Percentiles rank a stretch among this genome's conserved stretches.
Conservation (phyloP, 2,113 vertebrate species). For the Xiphophorus hellerii region DNA sequence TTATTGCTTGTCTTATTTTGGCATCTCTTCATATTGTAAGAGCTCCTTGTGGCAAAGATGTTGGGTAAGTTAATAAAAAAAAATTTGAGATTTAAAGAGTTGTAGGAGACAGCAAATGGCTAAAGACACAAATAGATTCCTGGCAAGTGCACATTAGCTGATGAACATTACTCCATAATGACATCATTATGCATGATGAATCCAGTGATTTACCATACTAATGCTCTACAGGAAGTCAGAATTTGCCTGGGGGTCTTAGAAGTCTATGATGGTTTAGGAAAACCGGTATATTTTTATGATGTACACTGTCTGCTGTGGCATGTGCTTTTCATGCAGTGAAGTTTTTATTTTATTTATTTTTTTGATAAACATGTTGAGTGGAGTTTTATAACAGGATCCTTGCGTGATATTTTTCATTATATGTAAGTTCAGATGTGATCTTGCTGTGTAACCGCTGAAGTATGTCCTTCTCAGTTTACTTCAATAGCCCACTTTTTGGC, state of each 20-base stretch:
- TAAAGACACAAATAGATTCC: slow-evolving; percentile 64
- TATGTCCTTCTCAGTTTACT: slow-evolving; percentile 37
- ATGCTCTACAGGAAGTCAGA: slow-evolving; percentile 55
- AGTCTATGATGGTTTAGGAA: slow-evolving; percentile 30
- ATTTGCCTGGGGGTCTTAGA: slow-evolving; percentile 35
- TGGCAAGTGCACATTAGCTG: slow-evolving; percentile 63
- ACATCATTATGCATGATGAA: slow-evolving; percentile 74
- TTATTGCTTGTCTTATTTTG: slow-evolving; percentile 67
- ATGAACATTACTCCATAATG: slow-evolving; percentile 74
- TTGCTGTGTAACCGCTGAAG: slow-evolving; percentile 23
- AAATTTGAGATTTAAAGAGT: slow-evolving; percentile 37
- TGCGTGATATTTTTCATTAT: background rate
- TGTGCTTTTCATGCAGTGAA: background rate
- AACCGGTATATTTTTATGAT: slow-evolving; percentile 28
- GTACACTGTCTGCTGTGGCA: slow-evolving; percentile 2
- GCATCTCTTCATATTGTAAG: slow-evolving; percentile 61
- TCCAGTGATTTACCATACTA: slow-evolving; percentile 65
- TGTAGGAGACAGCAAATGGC: slow-evolving; percentile 52
- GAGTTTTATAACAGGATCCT: slow-evolving; percentile 4
- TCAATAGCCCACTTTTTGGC: slow-evolving; percentile 32
- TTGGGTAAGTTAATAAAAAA: slow-evolving; percentile 53
- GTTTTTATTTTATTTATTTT: background rate
- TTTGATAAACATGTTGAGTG: background rate
- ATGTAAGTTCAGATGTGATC: slow-evolving; percentile 6
- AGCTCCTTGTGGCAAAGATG: slow-evolving; percentile 56